These are phyloP conservation scores for Poliocrania exsul DNA, from an alignment of 2,797 vertebrate genomes.

Conservation along the genomic window DNA sequence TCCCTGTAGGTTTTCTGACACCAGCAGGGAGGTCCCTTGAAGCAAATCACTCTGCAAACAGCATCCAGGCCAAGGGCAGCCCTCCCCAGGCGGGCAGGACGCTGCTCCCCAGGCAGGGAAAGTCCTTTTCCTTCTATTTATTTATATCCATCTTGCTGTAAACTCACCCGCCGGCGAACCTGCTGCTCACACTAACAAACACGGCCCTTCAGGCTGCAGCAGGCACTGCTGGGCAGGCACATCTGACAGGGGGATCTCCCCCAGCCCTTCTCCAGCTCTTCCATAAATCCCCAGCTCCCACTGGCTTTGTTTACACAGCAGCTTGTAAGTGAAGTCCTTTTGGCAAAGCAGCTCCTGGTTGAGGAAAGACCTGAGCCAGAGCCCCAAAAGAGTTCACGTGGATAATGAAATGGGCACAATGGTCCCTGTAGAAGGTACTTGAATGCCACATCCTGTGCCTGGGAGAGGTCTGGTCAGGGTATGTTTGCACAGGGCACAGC, in stretches of 20 bases:
- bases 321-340: neutral
- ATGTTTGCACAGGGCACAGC: neutral
- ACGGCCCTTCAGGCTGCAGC: neutral
- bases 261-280: neutral
- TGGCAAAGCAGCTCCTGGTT: neutral
- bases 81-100: neutral
- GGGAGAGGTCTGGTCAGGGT: rapidly evolving
- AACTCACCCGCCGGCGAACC: neutral
- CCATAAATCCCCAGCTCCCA: neutral
- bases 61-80: neutral
- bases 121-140: constrained; percentile 40
- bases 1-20: neutral
- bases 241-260: neutral
- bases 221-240: neutral
- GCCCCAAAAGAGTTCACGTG: neutral
- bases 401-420: rapidly evolving
- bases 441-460: neutral
- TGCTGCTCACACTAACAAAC: constrained; percentile 15
- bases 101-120: neutral
- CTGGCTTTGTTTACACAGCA: neutral
- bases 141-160: neutral
- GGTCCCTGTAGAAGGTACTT: neutral
- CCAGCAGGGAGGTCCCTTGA: neutral
- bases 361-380: neutral
- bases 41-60: neutral